A percentile compares a stretch with the other conserved stretches of the same genome.
phyloP scores from a whole-genome alignment of 2,888 invertebrate species.

The Drosophila dives region DNA sequence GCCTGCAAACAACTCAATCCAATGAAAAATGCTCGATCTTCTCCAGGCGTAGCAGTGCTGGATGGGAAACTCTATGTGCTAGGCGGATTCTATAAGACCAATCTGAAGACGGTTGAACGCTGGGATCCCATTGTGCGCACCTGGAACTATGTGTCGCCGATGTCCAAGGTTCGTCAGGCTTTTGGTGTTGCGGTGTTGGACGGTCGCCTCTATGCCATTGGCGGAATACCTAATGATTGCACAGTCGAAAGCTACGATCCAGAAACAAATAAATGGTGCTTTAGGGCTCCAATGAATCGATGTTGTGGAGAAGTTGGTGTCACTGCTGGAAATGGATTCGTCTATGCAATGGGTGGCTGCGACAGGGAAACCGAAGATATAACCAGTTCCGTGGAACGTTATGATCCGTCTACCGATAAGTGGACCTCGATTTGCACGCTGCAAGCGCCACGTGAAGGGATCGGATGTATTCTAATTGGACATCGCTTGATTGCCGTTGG shows the following conservation, averaged over 20 bases:
- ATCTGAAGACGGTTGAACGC: constrained; percentile 95
- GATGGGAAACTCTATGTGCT: constrained; percentile 95
- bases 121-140: constrained; percentile 95
- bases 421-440: constrained; percentile 94
- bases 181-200: constrained; percentile 95
- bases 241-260: constrained; percentile 95
- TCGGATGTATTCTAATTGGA: constrained; percentile 93
- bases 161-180: constrained; percentile 92
- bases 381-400: constrained; percentile 90
- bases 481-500: constrained; percentile 92
- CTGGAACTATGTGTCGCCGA: constrained; percentile 96
- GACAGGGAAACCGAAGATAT: constrained; percentile 94
- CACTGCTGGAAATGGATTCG: constrained; percentile 92
- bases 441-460: constrained; percentile 93
- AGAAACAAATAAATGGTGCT: constrained; percentile 90
- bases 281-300: constrained; percentile 94
- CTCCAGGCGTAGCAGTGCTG: constrained; percentile 91
- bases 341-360: constrained; percentile 97
- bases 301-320: constrained; percentile 95
- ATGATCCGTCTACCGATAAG: constrained; percentile 90
- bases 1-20: constrained; percentile 92
- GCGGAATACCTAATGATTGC: constrained; percentile 95
- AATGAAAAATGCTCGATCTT: constrained; percentile 95
- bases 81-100: constrained; percentile 97
- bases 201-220: constrained; percentile 94